Conservation (phyloP, 2,888 invertebrate species). For the Philereme vetulata region DNA sequence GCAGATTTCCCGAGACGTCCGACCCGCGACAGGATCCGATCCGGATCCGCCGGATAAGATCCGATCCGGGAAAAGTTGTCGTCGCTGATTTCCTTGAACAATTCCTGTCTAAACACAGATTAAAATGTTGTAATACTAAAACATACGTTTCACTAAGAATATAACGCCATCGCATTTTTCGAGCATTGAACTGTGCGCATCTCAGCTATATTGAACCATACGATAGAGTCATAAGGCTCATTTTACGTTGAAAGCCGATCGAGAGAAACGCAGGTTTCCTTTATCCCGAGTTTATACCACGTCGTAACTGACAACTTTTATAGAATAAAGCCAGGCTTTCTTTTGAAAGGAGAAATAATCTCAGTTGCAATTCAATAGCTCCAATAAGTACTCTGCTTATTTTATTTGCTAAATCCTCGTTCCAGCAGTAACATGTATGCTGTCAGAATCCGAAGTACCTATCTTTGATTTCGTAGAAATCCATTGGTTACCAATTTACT, state of each 20-base stretch:
- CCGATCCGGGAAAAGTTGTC: conserved; percentile 61
- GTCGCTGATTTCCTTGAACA: conserved; percentile 69
- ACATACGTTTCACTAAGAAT: background rate
- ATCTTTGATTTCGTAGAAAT: background rate
- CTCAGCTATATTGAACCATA: background rate
- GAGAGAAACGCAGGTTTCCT: conserved; percentile 41
- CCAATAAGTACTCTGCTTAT: conserved; percentile 9
- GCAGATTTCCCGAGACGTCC: conserved; percentile 67
- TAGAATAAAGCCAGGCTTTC: conserved; percentile 44
- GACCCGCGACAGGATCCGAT: conserved; percentile 59
- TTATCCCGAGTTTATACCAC: conserved; percentile 53
- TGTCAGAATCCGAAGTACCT: background rate
- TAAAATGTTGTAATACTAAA: background rate
- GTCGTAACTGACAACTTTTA: conserved; percentile 61
- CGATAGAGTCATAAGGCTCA: background rate
- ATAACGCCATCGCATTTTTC: background rate
- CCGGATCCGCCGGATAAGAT: conserved; percentile 58
- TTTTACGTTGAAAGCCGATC: background rate
- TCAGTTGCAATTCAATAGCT: conserved; percentile 25
- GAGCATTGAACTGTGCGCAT: background rate
- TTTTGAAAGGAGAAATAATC: conserved; percentile 20
- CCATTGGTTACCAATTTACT: background rate
- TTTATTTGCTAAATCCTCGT: conserved; percentile 42
- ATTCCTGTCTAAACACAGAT: conserved; percentile 39
- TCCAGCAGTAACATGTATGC: conserved; percentile 8